Evolutionary conservation across 2,113 vertebrate species (phyloP).

Genomic region (Anhinga anhinga): DNA sequence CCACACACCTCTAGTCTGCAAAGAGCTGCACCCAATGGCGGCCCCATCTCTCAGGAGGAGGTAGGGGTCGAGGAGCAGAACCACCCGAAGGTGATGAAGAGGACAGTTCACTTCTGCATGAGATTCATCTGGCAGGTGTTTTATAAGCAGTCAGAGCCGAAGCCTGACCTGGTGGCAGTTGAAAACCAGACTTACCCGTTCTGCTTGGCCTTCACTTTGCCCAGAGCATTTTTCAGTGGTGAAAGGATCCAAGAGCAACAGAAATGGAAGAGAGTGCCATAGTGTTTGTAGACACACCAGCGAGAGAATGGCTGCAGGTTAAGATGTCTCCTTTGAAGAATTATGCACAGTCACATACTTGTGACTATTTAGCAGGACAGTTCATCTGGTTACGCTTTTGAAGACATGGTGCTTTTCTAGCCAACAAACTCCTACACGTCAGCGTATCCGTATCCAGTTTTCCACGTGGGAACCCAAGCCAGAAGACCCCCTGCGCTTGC

Average conservation of each 20-base stretch:
- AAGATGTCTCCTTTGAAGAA: not conserved
- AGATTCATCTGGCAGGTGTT: not conserved
- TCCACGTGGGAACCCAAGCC: accelerated
- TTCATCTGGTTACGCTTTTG: not conserved
- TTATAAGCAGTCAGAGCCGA: not conserved
- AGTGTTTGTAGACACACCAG: not conserved
- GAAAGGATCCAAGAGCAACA: not conserved
- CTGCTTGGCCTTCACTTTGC: not conserved
- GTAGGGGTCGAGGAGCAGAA: not conserved
- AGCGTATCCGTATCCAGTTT: not conserved
- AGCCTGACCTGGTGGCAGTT: not conserved
- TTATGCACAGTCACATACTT: not conserved
- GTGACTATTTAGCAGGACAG: not conserved
- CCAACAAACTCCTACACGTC: not conserved
- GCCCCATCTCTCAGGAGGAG: not conserved
- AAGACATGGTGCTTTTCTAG: not conserved
- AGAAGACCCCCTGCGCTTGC: not conserved
- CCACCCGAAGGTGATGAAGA: not conserved
- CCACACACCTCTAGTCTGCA: not conserved
- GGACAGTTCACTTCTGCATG: not conserved
- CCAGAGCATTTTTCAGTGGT: not conserved
- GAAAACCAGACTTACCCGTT: not conserved
- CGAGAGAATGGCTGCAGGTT: not conserved
- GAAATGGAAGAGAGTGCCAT: not conserved
- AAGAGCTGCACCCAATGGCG: not conserved